phyloP scores from a whole-genome alignment of 2,888 invertebrate species.

The Mamestra brassicae region DNA sequence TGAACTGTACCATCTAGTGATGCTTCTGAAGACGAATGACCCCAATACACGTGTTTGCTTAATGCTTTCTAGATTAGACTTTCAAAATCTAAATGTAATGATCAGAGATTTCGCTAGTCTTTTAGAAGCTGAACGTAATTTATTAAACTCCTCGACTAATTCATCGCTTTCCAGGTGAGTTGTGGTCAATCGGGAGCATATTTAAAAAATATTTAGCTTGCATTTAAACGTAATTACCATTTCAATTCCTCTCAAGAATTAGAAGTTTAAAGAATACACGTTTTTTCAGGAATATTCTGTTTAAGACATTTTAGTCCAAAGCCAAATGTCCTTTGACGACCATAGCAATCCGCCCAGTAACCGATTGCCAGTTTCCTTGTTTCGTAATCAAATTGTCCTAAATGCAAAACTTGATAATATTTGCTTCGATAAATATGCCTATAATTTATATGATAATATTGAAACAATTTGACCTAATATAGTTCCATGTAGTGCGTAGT shows the following conservation, averaged over 20 bases:
- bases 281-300: background rate
- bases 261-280: background rate
- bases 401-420: conserved; percentile 3
- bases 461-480: background rate
- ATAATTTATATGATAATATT: background rate
- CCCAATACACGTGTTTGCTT: conserved; percentile 12
- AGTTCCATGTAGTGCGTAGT: background rate
- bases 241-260: no score
- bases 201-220: no score
- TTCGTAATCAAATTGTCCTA: background rate
- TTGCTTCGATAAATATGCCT: background rate
- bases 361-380: background rate
- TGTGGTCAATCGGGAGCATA: no score
- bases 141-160: no score
- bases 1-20: conserved; percentile 33
- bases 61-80: background rate
- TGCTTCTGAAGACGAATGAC: background rate
- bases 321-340: background rate
- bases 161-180: no score
- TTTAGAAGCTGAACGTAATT: background rate
- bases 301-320: background rate
- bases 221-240: no score
- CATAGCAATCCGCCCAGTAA: background rate
- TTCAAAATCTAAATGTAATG: background rate
- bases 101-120: background rate